These are phyloP conservation scores for Nemurella pictetii DNA, from an alignment of 2,888 invertebrate genomes.

Conservation along the genomic window DNA sequence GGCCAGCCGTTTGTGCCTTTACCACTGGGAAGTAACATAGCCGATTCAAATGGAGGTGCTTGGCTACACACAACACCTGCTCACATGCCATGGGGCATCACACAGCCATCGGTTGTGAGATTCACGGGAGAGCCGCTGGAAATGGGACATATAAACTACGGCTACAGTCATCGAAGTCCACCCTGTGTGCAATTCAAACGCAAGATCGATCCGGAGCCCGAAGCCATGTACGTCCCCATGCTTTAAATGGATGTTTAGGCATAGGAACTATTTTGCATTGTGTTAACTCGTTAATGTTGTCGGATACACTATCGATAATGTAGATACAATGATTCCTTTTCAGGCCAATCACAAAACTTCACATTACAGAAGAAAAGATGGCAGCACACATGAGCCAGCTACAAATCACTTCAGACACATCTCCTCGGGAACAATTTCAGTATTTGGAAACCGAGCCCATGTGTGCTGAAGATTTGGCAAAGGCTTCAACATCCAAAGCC, in stretches of 20 bases:
- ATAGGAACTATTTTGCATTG: not conserved
- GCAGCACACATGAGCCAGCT: conserved; percentile 76
- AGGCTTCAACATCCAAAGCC: not conserved
- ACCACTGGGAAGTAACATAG: conserved; percentile 10
- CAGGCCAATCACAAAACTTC: conserved; percentile 60
- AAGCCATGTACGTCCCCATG: conserved; percentile 29
- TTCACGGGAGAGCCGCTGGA: conserved; percentile 25
- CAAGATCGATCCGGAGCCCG: conserved; percentile 34
- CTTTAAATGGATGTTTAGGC: not conserved
- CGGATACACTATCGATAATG: not conserved
- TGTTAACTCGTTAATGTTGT: not conserved
- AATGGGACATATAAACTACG: not conserved
- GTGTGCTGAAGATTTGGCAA: not conserved
- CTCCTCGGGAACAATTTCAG: conserved; percentile 45
- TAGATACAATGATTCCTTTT: not conserved
- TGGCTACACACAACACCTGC: conserved; percentile 43
- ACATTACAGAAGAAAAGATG: conserved; percentile 84
- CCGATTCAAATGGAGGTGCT: conserved; percentile 22
- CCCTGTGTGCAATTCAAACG: conserved; percentile 34
- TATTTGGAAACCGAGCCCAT: conserved; percentile 26
- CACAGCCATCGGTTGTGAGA: conserved; percentile 41
- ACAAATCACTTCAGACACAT: conserved; percentile 62
- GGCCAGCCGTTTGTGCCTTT: conserved; percentile 14
- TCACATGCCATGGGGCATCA: conserved; percentile 42
- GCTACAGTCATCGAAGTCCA: not conserved